These are phyloP conservation scores for Sphaeramia orbicularis DNA, from an alignment of 2,797 vertebrate species.

Conservation along the genomic window DNA sequence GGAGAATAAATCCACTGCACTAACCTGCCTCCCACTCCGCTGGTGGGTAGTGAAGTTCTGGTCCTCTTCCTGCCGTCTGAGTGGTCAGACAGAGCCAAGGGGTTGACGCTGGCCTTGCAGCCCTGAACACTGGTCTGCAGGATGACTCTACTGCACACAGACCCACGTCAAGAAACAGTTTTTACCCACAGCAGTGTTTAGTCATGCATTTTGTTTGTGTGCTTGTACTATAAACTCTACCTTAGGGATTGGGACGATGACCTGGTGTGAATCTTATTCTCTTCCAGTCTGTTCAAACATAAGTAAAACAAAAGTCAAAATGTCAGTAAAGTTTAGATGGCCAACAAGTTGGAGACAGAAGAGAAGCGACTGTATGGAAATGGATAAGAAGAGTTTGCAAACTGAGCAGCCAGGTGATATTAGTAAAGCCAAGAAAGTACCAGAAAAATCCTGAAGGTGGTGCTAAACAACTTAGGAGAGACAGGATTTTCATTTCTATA, in stretches of 20 bases:
- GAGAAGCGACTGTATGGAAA: slow-evolving; percentile 42
- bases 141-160: slow-evolving; percentile 87
- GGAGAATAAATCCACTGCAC: slow-evolving; percentile 21
- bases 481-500: slow-evolving; percentile 9
- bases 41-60: slow-evolving; percentile 92
- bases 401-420: slow-evolving; percentile 54
- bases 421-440: slow-evolving; percentile 61
- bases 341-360: slow-evolving; percentile 24
- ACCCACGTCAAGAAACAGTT: slow-evolving; percentile 1
- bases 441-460: slow-evolving; percentile 27
- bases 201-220: neutral
- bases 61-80: slow-evolving; percentile 92
- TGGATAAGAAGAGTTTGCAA: slow-evolving; percentile 44
- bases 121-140: slow-evolving; percentile 91
- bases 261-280: slow-evolving; percentile 87
- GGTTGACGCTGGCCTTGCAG: slow-evolving; percentile 86
- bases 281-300: slow-evolving; percentile 82
- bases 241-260: slow-evolving; percentile 83
- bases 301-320: slow-evolving; percentile 40
- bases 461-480: slow-evolving; percentile 12
- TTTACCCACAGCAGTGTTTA: neutral
- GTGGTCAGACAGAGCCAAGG: slow-evolving; percentile 86
- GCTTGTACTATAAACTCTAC: slow-evolving; percentile 54
- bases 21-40: slow-evolving; percentile 90
- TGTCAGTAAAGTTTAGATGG: neutral